Base-by-base conservation (phyloP, 2,888 invertebrate genomes). In the Nomada hirtipes region DNA sequence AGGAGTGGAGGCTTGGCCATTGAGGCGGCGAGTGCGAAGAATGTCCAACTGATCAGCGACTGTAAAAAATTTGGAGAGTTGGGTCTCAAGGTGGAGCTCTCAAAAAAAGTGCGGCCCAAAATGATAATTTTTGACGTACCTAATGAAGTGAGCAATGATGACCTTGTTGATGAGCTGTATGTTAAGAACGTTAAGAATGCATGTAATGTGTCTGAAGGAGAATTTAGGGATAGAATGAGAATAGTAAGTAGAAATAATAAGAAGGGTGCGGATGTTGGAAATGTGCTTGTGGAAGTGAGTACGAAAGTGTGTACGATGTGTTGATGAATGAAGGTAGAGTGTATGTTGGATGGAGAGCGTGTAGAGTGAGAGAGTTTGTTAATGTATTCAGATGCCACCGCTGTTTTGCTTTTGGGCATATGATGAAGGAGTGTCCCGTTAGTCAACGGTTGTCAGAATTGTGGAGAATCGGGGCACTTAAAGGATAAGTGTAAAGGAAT, bases 401-500 rank as follows among this genome's bases (percentile, higher is more conserved):
- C 1, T 77, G 75, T 15, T 61, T 44, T 53, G 42, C 68, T 1
- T 67, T 44, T 9, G 68, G 75, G 0, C 75, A 68, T 2, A 76
- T 76, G 76, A 52, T 69, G 63, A 4, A 26, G 0, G 75, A 68
- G 0, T 68, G 75, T 18, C 42, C 4, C 0, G 1, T 55, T 44
- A 63, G 68, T 0, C 47, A 63, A 0, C 26, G 52, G 11, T 0
- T 75, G 20, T 74, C 13, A 50, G 13, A 29, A 36, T 4, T 74
- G 59, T 26, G 9, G 69, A 1, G 63, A 69, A 15, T 4, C 13
- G 15, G 18, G 52, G 2, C 52, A 52, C 0, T 52, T 52, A 15
- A 52, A 52, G 4, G 55, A 63, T 1, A 26, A 57, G 0, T 69
- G 69, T 44, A 55, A 23, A 9, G 57, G 44, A 0, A 13, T 2